phyloP scores from a whole-genome alignment of 2,888 invertebrate species.

The Eupithecia exiguata region DNA sequence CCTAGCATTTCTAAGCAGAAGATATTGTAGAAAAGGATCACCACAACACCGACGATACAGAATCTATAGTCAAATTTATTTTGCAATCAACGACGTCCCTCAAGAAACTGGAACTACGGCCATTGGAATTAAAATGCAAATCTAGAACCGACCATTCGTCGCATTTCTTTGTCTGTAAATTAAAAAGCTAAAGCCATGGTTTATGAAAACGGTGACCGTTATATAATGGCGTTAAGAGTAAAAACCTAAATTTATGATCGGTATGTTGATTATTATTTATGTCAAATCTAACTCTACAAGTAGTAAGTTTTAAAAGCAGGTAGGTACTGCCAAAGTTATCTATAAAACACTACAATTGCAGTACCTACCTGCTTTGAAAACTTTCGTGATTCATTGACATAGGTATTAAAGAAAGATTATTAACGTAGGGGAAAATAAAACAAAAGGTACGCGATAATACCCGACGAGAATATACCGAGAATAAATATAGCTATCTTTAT shows the following conservation, averaged over 20 bases:
- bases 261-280: background rate
- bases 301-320: too few species aligned
- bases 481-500: too few species aligned
- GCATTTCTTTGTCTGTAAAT: constrained; percentile 34
- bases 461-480: too few species aligned
- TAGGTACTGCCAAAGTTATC: too few species aligned
- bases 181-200: constrained; percentile 19
- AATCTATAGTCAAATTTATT: constrained; percentile 14
- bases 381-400: too few species aligned
- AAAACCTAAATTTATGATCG: background rate
- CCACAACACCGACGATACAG: background rate
- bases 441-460: too few species aligned
- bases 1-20: background rate
- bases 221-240: background rate
- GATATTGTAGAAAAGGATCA: background rate
- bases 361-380: too few species aligned
- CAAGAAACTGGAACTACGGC: constrained; percentile 8
- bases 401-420: too few species aligned
- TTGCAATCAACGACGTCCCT: constrained; percentile 9
- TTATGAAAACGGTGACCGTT: background rate
- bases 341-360: too few species aligned
- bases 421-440: too few species aligned
- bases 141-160: constrained; percentile 21
- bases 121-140: constrained; percentile 27
- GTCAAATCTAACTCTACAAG: too few species aligned